phyloP scores from a whole-genome alignment of 1,140 invertebrate species.

The Drosophila santomea region DNA sequence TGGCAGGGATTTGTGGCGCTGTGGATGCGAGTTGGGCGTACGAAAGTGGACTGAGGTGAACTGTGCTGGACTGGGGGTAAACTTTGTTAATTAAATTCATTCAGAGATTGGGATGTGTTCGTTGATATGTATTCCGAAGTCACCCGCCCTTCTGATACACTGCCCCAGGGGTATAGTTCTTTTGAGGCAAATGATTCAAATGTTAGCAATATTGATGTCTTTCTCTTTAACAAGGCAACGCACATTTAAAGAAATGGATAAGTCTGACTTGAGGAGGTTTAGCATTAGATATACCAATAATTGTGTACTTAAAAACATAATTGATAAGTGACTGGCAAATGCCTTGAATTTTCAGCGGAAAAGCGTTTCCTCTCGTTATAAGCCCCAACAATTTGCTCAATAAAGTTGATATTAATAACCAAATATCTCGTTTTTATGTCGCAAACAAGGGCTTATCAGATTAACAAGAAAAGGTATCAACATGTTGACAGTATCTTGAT shows the following conservation, averaged over 20 bases:
- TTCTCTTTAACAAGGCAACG: no score
- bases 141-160: background rate
- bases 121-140: constrained; percentile 4
- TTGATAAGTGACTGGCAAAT: background rate
- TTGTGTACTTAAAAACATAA: background rate
- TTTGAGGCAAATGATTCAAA: background rate
- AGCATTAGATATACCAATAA: background rate
- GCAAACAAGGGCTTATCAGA: background rate
- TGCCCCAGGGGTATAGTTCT: background rate
- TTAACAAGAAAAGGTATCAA: background rate
- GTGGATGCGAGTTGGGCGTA: no score
- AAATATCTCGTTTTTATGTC: background rate
- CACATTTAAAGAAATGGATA: no score
- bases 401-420: background rate
- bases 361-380: background rate
- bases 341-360: background rate
- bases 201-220: no score
- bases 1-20: background rate
- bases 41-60: no score
- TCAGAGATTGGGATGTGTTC: constrained; percentile 23
- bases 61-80: constrained; percentile 12
- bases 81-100: constrained; percentile 69
- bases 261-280: background rate
- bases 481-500: constrained; percentile 1
- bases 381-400: background rate